Evolutionary conservation across 2,888 invertebrate genomes (phyloP).

Genomic region (Drosophila incognita): DNA sequence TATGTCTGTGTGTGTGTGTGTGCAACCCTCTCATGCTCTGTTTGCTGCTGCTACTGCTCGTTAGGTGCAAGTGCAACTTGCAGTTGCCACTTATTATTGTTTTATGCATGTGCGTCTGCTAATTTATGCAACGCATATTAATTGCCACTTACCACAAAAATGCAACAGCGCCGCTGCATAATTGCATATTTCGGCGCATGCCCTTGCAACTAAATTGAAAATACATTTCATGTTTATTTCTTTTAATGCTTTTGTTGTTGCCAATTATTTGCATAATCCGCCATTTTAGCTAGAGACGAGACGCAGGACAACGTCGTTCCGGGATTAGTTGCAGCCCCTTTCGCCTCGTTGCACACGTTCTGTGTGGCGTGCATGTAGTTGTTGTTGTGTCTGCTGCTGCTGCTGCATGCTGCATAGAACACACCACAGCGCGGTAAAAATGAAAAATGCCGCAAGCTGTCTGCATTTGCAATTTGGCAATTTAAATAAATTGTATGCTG

Average conservation of each 20-base stretch:
- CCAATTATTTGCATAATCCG: slow-evolving; percentile 65
- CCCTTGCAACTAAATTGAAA: slow-evolving; percentile 56
- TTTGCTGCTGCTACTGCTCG: slow-evolving; percentile 2
- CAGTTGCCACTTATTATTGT: slow-evolving; percentile 11
- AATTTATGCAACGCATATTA: slow-evolving; percentile 56
- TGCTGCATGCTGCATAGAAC: neutral
- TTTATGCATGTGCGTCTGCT: slow-evolving; percentile 16
- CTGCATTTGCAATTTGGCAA: slow-evolving; percentile 53
- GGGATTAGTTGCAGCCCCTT: slow-evolving; percentile 47
- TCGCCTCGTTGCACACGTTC: slow-evolving; percentile 26
- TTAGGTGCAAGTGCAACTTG: slow-evolving; percentile 35
- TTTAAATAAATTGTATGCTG: slow-evolving; percentile 72
- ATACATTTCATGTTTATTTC: slow-evolving; percentile 30
- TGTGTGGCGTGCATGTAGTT: slow-evolving; percentile 11
- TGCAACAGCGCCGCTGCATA: slow-evolving; percentile 42
- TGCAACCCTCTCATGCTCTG: slow-evolving; percentile 20
- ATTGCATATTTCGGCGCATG: slow-evolving; percentile 52
- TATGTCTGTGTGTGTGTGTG: slow-evolving; percentile 18
- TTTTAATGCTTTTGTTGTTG: slow-evolving; percentile 25
- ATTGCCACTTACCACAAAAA: slow-evolving; percentile 40
- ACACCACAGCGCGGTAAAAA: neutral
- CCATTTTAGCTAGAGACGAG: slow-evolving; percentile 48
- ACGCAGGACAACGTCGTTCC: slow-evolving; percentile 42
- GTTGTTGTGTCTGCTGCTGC: slow-evolving; percentile 3
- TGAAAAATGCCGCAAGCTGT: slow-evolving; percentile 34